phyloP scores from a whole-genome alignment of 2,797 vertebrate species.

The Lithobates pipiens region DNA sequence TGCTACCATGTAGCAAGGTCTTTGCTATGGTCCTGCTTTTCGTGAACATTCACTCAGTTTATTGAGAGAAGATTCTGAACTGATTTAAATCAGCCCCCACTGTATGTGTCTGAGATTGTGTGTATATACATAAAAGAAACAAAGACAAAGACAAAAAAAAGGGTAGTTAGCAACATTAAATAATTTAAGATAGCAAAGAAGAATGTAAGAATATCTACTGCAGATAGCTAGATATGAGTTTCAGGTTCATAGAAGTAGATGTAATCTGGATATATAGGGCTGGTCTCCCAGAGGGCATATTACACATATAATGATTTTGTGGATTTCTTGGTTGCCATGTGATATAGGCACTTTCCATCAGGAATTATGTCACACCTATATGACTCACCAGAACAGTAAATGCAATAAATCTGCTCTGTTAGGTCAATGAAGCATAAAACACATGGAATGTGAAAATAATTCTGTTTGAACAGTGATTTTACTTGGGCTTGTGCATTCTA shows the following conservation, averaged over 20 bases:
- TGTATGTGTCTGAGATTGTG: too few relatives aligned
- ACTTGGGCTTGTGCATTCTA: slow-evolving; percentile 21
- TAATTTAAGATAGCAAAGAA: not conserved
- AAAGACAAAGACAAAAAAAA: too few relatives aligned
- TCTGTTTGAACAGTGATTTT: slow-evolving; percentile 23
- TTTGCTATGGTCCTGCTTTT: too few relatives aligned
- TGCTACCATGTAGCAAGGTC: too few relatives aligned
- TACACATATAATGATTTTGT: not conserved
- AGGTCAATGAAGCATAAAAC: slow-evolving; percentile 18
- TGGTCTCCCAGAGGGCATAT: not conserved
- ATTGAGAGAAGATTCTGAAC: too few relatives aligned
- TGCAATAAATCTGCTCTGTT: not conserved
- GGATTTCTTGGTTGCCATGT: slow-evolving; percentile 9
- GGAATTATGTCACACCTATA: slow-evolving; percentile 9
- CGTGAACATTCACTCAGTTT: too few relatives aligned
- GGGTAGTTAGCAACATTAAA: too few relatives aligned
- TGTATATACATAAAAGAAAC: too few relatives aligned
- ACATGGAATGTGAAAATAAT: slow-evolving; percentile 29
- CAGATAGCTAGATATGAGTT: not conserved
- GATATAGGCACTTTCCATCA: not conserved
- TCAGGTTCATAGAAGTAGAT: not conserved
- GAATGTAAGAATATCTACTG: not conserved
- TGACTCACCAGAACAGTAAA: slow-evolving; percentile 9
- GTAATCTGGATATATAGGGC: not conserved
- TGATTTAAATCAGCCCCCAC: too few relatives aligned